phyloP scores from a whole-genome alignment of 2,797 vertebrate genomes.

The Gadopsis bispinosus region DNA sequence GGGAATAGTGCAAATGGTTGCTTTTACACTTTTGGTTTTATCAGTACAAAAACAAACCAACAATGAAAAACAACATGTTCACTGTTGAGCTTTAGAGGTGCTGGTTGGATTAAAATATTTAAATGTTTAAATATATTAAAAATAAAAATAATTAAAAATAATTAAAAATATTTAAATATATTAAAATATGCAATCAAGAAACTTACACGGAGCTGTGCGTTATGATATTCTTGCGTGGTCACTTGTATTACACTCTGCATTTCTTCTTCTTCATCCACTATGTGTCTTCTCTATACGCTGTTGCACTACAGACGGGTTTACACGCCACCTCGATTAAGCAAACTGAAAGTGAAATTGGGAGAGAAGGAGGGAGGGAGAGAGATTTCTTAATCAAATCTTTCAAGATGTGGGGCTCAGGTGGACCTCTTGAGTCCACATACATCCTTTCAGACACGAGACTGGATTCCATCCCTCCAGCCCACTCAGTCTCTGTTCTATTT shows the following conservation, averaged over 20 bases:
- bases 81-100: background rate
- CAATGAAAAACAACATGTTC: background rate
- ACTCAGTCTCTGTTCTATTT: background rate
- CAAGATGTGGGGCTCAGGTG: slow-evolving; percentile 62
- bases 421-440: slow-evolving; percentile 25
- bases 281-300: background rate
- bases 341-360: slow-evolving; percentile 3
- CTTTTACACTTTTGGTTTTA: background rate
- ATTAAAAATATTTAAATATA: no score
- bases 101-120: no score
- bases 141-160: no score
- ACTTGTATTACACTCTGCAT: background rate
- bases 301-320: background rate
- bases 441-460: slow-evolving; percentile 25
- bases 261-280: background rate
- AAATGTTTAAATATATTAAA: no score
- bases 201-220: background rate
- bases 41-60: no score
- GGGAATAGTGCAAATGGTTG: accelerated
- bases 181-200: background rate
- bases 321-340: background rate
- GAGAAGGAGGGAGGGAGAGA: background rate
- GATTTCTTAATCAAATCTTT: slow-evolving; percentile 57
- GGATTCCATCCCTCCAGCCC: background rate
- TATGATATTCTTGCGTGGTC: background rate